Base-by-base conservation (phyloP, 2,888 invertebrate genomes). In the Calephelis perditalis region DNA sequence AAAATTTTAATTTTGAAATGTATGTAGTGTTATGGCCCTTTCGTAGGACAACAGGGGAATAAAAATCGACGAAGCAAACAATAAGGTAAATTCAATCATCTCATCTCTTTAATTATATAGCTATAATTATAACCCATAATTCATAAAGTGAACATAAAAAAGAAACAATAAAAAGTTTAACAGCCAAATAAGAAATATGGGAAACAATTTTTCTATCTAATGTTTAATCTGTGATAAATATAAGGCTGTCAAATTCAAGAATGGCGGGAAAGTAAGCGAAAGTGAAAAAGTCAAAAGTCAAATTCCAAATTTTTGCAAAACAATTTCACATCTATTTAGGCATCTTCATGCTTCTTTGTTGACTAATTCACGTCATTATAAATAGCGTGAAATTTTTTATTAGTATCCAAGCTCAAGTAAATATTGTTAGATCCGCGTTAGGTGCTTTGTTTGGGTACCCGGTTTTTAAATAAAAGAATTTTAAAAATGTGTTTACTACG, bases 381-480 rank as follows among this genome's bases (percentile, higher is more conserved):
- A 52, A 52, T 35, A 9, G 52, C 26, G 35, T 52, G 52, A 52
- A 52, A 52, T 26, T 52, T 52, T 52, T 52, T 52, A 52, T 26
- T 35, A 2, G 35, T 2, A 52, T 52, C 11, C 52, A 52, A 35
- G 52, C 15, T 26, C 52, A 52, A 52, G 52, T 26, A 10, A 9
- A 52, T 10, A 10, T 52, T 11, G 52, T 52, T 52, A 35, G 35
- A 35, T 52, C 10, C 52, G 10, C 35, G 35, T 52, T 52, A 35
- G 35, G 11, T 52, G 26, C 35, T 52, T 52, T 52, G 52, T 52
- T 26, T 52, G 26, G 26, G 4, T 26, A 26, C 40, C 6, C 8
- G 40, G 8, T 40, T 40, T 8, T 7, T 40, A 40, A 4, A 26
- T 26, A 69, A 69, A 73, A 58, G 12, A 60, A 73, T 35, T 70